phyloP scores from a whole-genome alignment of 2,888 invertebrate genomes.

The Netelia inedita region DNA sequence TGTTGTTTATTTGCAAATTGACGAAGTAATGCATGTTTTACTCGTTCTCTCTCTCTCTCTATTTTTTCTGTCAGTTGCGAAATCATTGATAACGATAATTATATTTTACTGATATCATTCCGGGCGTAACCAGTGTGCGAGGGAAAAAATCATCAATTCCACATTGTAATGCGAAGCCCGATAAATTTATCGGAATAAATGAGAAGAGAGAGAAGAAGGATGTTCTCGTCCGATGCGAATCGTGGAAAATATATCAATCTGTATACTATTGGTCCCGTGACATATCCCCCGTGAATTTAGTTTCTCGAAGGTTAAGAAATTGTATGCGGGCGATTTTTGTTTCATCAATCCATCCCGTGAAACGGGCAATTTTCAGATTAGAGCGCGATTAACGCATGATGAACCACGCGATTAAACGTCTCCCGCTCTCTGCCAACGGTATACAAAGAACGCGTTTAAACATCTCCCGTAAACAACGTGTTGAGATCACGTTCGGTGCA shows the following conservation, averaged over 20 bases:
- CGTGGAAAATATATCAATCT: not conserved
- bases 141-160: not conserved
- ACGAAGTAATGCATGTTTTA: not conserved
- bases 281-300: constrained; percentile 23
- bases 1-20: not conserved
- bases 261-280: constrained; percentile 38
- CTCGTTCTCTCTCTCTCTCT: constrained; percentile 9
- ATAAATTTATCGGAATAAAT: constrained; percentile 8
- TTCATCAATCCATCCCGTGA: too few species aligned
- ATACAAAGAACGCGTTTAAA: too few species aligned
- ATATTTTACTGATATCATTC: not conserved
- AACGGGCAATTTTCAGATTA: too few species aligned
- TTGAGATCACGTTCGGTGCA: too few species aligned
- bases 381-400: too few species aligned
- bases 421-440: too few species aligned
- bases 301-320: not conserved
- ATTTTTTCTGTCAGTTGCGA: not conserved
- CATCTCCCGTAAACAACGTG: too few species aligned
- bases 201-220: not conserved
- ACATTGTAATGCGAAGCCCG: not conserved
- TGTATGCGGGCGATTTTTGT: too few species aligned
- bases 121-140: not conserved
- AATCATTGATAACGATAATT: not conserved
- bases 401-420: too few species aligned
- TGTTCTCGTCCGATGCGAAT: not conserved